phyloP scores from a whole-genome alignment of 92 coral and sea anemone genomes.

The Porites rus region DNA sequence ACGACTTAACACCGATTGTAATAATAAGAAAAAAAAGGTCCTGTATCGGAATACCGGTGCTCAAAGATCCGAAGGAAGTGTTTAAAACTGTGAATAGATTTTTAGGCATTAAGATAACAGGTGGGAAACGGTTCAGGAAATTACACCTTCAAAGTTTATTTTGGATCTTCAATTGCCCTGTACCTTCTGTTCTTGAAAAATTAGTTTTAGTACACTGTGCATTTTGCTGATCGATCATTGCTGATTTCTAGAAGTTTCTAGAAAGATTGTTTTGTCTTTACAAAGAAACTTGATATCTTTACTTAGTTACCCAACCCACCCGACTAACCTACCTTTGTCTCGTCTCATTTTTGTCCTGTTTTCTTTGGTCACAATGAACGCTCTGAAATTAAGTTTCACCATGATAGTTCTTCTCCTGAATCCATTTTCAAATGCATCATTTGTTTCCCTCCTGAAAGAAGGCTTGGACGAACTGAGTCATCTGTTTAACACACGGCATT shows the following conservation, averaged over 20 bases:
- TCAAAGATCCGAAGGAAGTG: slow-evolving; percentile 36
- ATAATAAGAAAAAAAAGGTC: not conserved
- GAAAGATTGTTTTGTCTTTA: slow-evolving; percentile 17
- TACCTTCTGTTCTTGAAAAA: not conserved
- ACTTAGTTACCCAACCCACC: not conserved
- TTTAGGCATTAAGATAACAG: slow-evolving; percentile 27
- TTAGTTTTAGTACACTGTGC: not conserved
- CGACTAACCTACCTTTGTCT: not conserved
- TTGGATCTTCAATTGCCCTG: slow-evolving; percentile 17
- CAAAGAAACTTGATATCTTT: slow-evolving; percentile 34
- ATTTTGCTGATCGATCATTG: not conserved
- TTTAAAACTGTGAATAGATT: slow-evolving; percentile 27
- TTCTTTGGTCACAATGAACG: slow-evolving; percentile 10
- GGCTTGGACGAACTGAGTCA: slow-evolving; percentile 15
- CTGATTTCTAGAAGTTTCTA: slow-evolving; percentile 21
- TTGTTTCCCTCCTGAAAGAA: slow-evolving; percentile 6
- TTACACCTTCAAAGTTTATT: slow-evolving; percentile 27
- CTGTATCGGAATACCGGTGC: not conserved
- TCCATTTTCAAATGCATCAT: slow-evolving; percentile 21
- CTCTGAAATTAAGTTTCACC: slow-evolving; percentile 6
- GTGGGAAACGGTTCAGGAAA: slow-evolving; percentile 33
- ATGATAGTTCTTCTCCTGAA: not conserved
- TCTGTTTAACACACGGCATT: slow-evolving; percentile 5
- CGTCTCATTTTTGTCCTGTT: slow-evolving; percentile 12
- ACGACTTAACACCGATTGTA: not conserved